Evolutionary conservation across 2,797 vertebrate species (phyloP), one percentile per base, ranked within the genome.

Genomic region (Nasua narica): DNA sequence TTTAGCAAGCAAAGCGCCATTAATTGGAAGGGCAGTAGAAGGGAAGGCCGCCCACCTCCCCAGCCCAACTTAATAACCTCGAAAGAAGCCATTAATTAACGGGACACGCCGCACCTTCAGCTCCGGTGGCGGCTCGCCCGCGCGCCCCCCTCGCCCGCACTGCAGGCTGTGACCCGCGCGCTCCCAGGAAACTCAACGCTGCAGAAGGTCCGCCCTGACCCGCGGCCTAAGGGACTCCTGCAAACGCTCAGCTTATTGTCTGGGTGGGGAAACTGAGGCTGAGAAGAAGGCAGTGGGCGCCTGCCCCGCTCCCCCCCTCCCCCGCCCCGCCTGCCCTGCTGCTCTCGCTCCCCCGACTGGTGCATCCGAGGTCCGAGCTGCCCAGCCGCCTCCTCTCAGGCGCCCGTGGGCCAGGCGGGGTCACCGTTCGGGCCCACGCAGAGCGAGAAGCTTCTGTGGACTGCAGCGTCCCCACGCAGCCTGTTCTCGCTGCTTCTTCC

Each of bases 1-100:
- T 92, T 93, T 94, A 97, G 95, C 85, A 94, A 97, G 97, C 97
- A 85, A 60, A 92, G 92, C 62, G 95, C 97, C 96, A 87, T 92
- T 98, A 98, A 98, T 98, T 98, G 98, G 95, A 98, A 98, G 98
- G 96, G 83, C 96, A 97, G 58, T 97, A 98, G 99, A 99, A 99
- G 99, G 99, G 99, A 99, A 98, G 99, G 99, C 99, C 99, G 99
- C 98, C 99, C 99, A 98, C 98, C 97, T 99, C 98, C 97, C 98
- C 98, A 98, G 98, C 98, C 99, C 99, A 99, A 98, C 98, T 99
- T 99, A 99, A 99, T 99, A 99, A 99, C 97, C 98, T 99, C 98
- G 99, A 98, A 99, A 98, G 98, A 97, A 91, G 87, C 50, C 65
- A 95, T 96, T 97, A 96, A 98, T 69, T 97, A 97, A 89, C 50